Base-by-base conservation (phyloP, 2,113 vertebrate genomes). In the Centrocercus urophasianus region DNA sequence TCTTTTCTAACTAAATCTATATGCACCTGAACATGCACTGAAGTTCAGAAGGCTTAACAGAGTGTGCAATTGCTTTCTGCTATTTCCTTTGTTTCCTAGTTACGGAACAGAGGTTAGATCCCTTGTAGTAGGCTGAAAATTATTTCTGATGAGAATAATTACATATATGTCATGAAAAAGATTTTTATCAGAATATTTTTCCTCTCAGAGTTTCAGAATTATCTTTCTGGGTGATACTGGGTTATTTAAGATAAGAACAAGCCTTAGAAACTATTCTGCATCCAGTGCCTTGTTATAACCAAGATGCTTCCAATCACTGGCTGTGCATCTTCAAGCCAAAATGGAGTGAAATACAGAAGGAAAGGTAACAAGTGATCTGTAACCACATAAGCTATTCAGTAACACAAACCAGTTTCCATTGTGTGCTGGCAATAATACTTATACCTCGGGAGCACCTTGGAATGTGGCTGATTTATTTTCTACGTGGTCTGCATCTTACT, bases 121-220 rank as follows among this genome's bases (percentile, higher is more conserved):
- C 90, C 85, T 77, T 59, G 16, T 69, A 77, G 56, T 45, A 64
- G 93, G 87, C 84, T 93, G 81, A 59, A 94, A 97, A 97, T 97
- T 91, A 97, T 96, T 97, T 97, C 94, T 96, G 94, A 97, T 11
- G n/a, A 77, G n/a, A 79, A 61, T 93, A 97, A 97, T 98, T 97
- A 96, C 83, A 96, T 94, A 93, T 97, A 97, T 96, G 96, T 95
- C 93, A 94, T 85, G 74, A 57, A 89, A 93, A 94, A 96, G 79
- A 90, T 95, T 72, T 30, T 96, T 97, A 96, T 96, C 91, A 48
- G 50, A 69, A 61, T 73, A 54, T 57, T 74, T 69, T 81, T 56
- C 54, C 94, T 89, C 61, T 30, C 38, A 73, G 47, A 93, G 36
- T 90, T 89, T 70, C 64, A 67, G 86, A 83, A 84, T 97, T 94